A percentile compares a stretch with the other conserved stretches of the same genome.
Conservation (phyloP, 1,140 invertebrate genomes). For the Plutomurus gul region DNA sequence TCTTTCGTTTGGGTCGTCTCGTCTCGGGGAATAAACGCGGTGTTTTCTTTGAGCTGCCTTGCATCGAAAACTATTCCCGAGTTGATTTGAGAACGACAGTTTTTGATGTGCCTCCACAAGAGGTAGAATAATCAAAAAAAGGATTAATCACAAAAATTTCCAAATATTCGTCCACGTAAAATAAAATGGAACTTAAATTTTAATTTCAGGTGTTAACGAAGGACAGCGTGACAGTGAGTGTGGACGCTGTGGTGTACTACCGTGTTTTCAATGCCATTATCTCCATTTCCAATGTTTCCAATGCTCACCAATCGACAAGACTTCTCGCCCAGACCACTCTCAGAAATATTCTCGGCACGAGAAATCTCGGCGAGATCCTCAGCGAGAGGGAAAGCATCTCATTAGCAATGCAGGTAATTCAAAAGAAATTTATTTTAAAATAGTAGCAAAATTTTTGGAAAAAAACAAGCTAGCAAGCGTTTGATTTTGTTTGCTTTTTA, state of each 20-base stretch:
- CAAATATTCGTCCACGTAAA: neutral
- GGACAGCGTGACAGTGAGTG: constrained; percentile 67
- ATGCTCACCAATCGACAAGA: constrained; percentile 83
- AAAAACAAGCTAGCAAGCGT: too few relatives aligned
- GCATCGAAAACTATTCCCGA: constrained; percentile 64
- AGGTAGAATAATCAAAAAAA: neutral
- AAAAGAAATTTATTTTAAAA: too few relatives aligned
- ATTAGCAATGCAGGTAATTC: constrained; percentile 57
- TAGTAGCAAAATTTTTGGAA: too few relatives aligned
- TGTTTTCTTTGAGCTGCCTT: constrained; percentile 65
- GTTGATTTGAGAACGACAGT: constrained; percentile 62
- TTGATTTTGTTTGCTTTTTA: too few relatives aligned
- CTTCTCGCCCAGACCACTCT: constrained; percentile 60
- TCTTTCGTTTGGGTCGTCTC: constrained; percentile 58
- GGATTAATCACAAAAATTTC: neutral
- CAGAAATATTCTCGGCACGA: constrained; percentile 61
- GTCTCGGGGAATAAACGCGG: constrained; percentile 58
- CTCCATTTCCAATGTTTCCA: constrained; percentile 95
- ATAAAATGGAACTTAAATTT: neutral
- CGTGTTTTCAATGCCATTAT: constrained; percentile 89
- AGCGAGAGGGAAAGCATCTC: constrained; percentile 59
- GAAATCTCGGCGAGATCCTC: constrained; percentile 60
- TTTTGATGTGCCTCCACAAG: constrained; percentile 67
- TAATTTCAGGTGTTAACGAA: constrained; percentile 63
- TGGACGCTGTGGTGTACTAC: constrained; percentile 66